Conservation (phyloP, 2,113 vertebrate species). For the Forbesichthys agassizii region DNA sequence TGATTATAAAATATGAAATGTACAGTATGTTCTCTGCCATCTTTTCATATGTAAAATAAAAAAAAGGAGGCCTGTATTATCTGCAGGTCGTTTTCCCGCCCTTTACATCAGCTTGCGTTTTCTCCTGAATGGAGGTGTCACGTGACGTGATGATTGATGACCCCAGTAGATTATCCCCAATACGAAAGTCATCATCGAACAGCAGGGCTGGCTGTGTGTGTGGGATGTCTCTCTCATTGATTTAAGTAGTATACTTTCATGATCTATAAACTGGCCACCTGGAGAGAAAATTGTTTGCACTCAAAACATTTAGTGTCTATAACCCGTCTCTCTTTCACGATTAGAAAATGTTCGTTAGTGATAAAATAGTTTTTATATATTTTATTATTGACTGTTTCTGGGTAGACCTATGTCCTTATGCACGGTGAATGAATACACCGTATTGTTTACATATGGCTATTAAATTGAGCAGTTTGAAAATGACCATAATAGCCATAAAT, state of each 20-base stretch:
- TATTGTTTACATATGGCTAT: background rate
- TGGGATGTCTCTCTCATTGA: conserved; percentile 76
- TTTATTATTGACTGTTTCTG: background rate
- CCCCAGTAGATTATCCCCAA: conserved; percentile 71
- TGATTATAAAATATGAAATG: conserved; percentile 16
- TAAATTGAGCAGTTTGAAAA: too few species aligned
- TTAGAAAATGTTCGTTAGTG: conserved; percentile 59
- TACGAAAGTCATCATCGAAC: conserved; percentile 72
- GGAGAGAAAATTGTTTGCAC: conserved; percentile 73
- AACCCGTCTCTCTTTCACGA: conserved; percentile 52
- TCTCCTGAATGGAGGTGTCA: conserved; percentile 47
- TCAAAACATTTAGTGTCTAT: conserved; percentile 67
- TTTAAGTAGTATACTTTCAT: conserved; percentile 77
- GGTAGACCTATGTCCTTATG: conserved; percentile 18
- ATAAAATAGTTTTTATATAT: conserved; percentile 12
- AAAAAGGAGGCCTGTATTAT: conserved; percentile 17
- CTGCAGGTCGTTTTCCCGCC: conserved; percentile 42
- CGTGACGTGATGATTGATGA: conserved; percentile 71
- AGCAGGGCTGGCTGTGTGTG: conserved; percentile 73
- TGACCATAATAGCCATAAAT: too few species aligned
- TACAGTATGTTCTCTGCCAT: background rate
- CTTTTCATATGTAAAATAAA: conserved; percentile 21
- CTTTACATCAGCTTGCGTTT: conserved; percentile 26
- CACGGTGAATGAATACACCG: conserved; percentile 14
- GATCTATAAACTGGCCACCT: conserved; percentile 77